These are phyloP conservation scores for Pocillopora damicornis DNA, from an alignment of 64 coral and sea anemone genomes.

Conservation along the genomic window DNA sequence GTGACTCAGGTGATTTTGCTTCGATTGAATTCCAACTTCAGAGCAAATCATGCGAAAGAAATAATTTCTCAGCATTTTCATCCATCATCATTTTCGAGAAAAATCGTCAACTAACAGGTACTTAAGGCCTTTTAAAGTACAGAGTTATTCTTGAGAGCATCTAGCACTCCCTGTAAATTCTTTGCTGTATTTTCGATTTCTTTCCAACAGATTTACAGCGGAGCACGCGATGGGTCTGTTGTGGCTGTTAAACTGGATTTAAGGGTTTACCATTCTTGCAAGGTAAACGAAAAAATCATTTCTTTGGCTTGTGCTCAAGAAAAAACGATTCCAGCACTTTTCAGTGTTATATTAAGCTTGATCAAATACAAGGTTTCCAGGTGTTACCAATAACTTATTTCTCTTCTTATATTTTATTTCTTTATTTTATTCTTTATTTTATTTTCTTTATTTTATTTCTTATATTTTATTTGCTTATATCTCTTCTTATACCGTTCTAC, in stretches of 20 bases:
- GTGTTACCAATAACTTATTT: too few relatives aligned
- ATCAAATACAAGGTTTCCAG: too few relatives aligned
- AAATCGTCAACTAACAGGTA: too few relatives aligned
- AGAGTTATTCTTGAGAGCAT: too few relatives aligned
- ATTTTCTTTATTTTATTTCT: not conserved
- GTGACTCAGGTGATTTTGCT: not conserved
- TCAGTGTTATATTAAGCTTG: too few relatives aligned
- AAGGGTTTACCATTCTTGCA: slow-evolving; percentile 78
- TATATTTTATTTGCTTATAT: not conserved
- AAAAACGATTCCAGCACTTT: too few relatives aligned
- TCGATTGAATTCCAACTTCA: not conserved
- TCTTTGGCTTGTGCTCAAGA: too few relatives aligned
- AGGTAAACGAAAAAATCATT: slow-evolving; percentile 34
- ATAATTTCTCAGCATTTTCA: too few relatives aligned
- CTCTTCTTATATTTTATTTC: too few relatives aligned
- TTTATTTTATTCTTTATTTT: not conserved
- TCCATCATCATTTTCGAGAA: too few relatives aligned
- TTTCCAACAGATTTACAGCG: slow-evolving; percentile 74
- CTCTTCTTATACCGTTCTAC: not conserved
- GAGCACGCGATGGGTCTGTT: slow-evolving; percentile 60
- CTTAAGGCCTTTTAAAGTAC: too few relatives aligned
- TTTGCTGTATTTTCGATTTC: not conserved
- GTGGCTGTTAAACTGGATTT: slow-evolving; percentile 71
- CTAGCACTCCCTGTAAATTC: not conserved
- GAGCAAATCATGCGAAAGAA: not conserved